Percentiles rank a stretch among this genome's conserved stretches.
These are phyloP conservation scores for Microctonus hyperodae DNA, from an alignment of 2,888 invertebrate genomes.

Conservation along the genomic window DNA sequence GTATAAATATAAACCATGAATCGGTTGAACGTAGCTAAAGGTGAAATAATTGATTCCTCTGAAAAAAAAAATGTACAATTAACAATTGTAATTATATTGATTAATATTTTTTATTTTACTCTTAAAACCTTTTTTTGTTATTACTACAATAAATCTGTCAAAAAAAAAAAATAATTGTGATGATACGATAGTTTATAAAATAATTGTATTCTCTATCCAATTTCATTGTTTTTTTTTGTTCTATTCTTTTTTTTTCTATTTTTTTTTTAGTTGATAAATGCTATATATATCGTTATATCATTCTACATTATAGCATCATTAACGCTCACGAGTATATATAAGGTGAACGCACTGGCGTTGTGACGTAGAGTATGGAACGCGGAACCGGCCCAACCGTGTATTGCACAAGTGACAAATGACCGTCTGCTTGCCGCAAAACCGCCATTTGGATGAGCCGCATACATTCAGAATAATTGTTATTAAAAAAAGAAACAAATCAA, in stretches of 20 bases:
- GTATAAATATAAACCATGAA: background rate
- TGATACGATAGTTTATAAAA: too few relatives aligned
- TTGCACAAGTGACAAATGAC: constrained; percentile 60
- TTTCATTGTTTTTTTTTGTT: too few relatives aligned
- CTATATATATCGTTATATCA: background rate
- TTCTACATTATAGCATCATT: background rate
- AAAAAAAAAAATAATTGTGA: too few relatives aligned
- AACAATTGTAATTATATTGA: too few relatives aligned
- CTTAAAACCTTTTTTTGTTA: too few relatives aligned
- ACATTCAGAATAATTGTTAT: background rate
- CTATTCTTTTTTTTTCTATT: too few relatives aligned
- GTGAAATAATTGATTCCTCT: background rate
- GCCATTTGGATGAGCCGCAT: constrained; percentile 40
- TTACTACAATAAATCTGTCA: too few relatives aligned
- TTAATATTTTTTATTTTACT: too few relatives aligned
- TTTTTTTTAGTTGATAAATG: background rate
- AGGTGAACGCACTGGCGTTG: constrained; percentile 60
- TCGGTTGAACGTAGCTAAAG: background rate
- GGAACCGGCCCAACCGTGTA: constrained; percentile 58
- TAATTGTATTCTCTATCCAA: too few relatives aligned
- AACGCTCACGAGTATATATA: constrained; percentile 25
- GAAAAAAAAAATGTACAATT: too few relatives aligned
- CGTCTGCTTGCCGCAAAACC: constrained; percentile 53
- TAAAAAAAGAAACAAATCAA: too few relatives aligned
- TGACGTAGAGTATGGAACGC: constrained; percentile 58